Evolutionary conservation across 2,888 invertebrate genomes (phyloP).

Genomic region (Patella pellucida): DNA sequence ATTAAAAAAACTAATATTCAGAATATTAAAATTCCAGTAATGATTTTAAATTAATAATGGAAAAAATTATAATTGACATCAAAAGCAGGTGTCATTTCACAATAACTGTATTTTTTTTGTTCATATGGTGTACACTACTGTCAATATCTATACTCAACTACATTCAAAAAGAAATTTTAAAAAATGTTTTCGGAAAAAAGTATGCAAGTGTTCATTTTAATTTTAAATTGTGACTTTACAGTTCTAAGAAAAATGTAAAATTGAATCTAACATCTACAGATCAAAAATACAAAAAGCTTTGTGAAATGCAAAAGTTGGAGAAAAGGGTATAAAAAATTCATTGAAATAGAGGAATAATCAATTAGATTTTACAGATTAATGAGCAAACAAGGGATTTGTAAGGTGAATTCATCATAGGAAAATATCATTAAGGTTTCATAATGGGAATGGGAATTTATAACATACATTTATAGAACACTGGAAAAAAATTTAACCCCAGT

Average conservation of each 20-base stretch:
- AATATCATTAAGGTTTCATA: slow-evolving; percentile 7
- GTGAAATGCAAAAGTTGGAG: slow-evolving; percentile 11
- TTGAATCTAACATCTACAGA: slow-evolving; percentile 10
- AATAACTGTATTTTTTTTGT: no score
- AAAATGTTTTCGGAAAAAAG: background rate
- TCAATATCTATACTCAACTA: background rate
- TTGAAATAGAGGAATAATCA: background rate
- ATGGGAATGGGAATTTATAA: slow-evolving; percentile 10
- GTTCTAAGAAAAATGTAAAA: slow-evolving; percentile 12
- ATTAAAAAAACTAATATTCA: no score
- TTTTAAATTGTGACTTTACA: background rate
- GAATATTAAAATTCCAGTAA: no score
- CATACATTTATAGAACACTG: slow-evolving; percentile 9
- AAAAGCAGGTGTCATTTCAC: no score
- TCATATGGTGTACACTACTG: no score
- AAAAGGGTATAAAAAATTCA: slow-evolving; percentile 2
- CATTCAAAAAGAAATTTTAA: background rate
- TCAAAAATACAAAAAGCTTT: slow-evolving; percentile 11
- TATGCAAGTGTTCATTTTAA: slow-evolving; percentile 2
- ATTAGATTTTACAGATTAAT: slow-evolving; percentile 4
- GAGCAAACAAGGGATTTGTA: slow-evolving; percentile 5
- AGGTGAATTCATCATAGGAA: slow-evolving; percentile 8
- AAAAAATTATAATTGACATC: no score
- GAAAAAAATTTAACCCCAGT: background rate
- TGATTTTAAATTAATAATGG: no score